A percentile compares a stretch with the other conserved stretches of the same genome.
phyloP scores from a whole-genome alignment of 2,113 vertebrate genomes.

The Eretmochelys imbricata region DNA sequence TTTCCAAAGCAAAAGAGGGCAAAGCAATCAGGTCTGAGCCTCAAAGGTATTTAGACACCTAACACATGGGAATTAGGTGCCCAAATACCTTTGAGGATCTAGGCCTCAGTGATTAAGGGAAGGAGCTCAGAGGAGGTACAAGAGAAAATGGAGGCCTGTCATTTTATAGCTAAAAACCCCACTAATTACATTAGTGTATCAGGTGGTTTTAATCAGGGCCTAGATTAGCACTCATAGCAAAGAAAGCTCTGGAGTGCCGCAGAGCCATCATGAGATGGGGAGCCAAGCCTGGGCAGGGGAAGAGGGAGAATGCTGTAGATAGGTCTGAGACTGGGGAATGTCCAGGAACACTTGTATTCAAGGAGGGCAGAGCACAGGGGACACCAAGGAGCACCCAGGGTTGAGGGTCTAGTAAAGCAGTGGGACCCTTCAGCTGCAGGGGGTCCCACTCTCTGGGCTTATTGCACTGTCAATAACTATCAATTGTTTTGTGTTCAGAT shows the following conservation, averaged over 20 bases:
- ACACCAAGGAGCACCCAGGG: neutral
- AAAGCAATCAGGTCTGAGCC: neutral
- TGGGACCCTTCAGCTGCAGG: neutral
- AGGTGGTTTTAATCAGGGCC: neutral
- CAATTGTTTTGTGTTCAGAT: neutral
- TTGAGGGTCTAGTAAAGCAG: neutral
- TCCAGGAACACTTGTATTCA: neutral
- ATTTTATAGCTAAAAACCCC: neutral
- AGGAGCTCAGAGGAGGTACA: neutral
- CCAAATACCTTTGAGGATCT: too few relatives aligned
- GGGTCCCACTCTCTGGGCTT: neutral
- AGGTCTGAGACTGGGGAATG: neutral
- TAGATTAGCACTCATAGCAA: neutral
- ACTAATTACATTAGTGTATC: neutral
- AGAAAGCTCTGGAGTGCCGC: neutral
- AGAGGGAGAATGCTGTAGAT: neutral
- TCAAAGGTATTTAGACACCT: neutral
- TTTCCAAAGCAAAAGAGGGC: neutral
- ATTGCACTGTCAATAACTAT: neutral
- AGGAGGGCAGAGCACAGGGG: neutral
- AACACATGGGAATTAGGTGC: neutral
- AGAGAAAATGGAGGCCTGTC: neutral
- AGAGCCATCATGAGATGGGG: neutral
- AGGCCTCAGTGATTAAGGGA: neutral
- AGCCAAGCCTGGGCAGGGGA: neutral